Evolutionary conservation across 1,140 invertebrate species (phyloP).

Genomic region (Globodera ellingtonae): DNA sequence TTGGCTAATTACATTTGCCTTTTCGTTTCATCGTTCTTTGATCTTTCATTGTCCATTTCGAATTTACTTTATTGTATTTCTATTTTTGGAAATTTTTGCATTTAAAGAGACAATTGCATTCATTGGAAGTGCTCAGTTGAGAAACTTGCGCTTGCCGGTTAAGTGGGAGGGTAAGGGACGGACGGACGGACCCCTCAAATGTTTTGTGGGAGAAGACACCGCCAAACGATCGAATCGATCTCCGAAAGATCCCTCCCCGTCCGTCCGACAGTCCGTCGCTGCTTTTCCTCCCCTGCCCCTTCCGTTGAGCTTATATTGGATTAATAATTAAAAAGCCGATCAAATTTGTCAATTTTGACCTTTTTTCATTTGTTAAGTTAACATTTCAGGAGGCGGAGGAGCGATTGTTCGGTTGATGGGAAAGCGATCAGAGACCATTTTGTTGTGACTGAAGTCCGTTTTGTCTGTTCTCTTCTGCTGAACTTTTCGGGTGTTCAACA

Average conservation of each 20-base stretch:
- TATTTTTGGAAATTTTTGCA: not conserved
- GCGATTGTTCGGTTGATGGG: not conserved
- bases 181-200: too few relatives aligned
- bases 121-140: not conserved
- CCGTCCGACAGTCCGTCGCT: too few relatives aligned
- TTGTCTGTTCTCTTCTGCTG: not conserved
- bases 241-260: too few relatives aligned
- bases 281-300: not conserved
- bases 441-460: not conserved
- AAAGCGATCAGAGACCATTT: not conserved
- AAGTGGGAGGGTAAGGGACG: not conserved
- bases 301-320: not conserved
- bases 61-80: not conserved
- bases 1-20: not conserved
- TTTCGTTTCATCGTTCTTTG: not conserved
- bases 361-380: not conserved
- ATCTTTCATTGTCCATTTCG: not conserved
- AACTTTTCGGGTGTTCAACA: not conserved
- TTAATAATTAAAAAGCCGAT: not conserved
- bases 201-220: too few relatives aligned
- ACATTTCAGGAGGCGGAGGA: not conserved
- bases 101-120: too few relatives aligned
- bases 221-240: too few relatives aligned
- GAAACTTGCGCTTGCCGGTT: not conserved
- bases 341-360: not conserved